These are phyloP conservation scores for Echinometra lucunter DNA, from an alignment of 53 echinoderm and acorn worm genomes.

Conservation along the genomic window DNA sequence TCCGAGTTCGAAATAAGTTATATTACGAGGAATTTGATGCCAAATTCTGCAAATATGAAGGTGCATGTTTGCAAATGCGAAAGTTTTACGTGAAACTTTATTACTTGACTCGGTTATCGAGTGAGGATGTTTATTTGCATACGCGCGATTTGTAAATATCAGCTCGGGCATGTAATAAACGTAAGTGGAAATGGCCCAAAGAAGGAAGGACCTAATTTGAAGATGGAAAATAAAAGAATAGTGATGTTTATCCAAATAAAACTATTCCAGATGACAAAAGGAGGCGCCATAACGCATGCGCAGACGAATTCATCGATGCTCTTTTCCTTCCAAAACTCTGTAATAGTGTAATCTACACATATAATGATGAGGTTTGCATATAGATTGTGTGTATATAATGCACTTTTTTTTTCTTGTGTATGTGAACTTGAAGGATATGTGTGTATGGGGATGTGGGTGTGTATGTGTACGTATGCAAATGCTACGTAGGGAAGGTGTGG, in stretches of 20 bases:
- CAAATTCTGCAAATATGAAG: no score
- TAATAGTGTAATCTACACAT: conserved; percentile 50
- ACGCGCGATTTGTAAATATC: background rate
- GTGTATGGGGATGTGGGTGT: conserved; percentile 39
- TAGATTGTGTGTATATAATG: conserved; percentile 39
- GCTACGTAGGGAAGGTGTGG: conserved; percentile 18
- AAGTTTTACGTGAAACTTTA: background rate
- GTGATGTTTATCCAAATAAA: background rate
- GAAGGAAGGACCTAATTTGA: background rate
- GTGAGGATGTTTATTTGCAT: background rate
- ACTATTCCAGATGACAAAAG: background rate
- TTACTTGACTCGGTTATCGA: background rate
- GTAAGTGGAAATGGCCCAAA: background rate
- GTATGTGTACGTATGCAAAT: conserved; percentile 52
- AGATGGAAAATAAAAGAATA: background rate
- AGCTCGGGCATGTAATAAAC: background rate
- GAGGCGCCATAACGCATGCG: conserved; percentile 58
- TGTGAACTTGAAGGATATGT: conserved; percentile 59
- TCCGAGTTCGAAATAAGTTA: no score
- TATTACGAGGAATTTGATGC: no score
- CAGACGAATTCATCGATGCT: conserved; percentile 2
- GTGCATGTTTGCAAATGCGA: background rate
- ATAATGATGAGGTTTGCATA: conserved; percentile 32
- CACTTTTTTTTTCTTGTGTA: conserved; percentile 57
- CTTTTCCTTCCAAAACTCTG: conserved; percentile 42